A percentile compares a stretch with the other conserved stretches of the same genome.
Conservation (phyloP, 2,888 invertebrate genomes). For the Eupithecia pulchellata region DNA sequence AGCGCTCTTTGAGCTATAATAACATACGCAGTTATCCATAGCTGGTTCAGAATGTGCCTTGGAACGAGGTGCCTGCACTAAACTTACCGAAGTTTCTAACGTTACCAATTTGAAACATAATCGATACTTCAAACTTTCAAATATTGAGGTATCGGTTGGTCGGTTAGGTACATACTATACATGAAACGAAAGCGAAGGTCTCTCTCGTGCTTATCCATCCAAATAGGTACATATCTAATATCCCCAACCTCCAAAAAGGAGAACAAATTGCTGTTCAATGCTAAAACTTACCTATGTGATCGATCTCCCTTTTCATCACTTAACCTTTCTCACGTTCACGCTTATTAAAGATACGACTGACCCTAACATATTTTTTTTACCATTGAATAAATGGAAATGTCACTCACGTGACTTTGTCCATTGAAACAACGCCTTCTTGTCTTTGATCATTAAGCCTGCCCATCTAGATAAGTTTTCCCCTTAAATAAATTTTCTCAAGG, state of each 20-base stretch:
- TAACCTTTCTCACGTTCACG: conserved; percentile 20
- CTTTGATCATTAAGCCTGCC: too few relatives aligned
- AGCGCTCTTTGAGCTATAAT: too few relatives aligned
- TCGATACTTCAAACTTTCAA: not conserved
- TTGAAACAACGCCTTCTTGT: not conserved
- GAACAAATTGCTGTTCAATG: conserved; percentile 6
- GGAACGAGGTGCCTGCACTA: not conserved
- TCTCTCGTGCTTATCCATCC: not conserved
- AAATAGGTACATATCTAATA: not conserved
- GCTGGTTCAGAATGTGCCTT: not conserved
- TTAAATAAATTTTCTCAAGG: too few relatives aligned
- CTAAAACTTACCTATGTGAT: conserved; percentile 14
- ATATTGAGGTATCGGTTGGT: not conserved
- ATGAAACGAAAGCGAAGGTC: not conserved
- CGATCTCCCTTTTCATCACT: conserved; percentile 17
- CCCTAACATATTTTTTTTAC: conserved; percentile 13
- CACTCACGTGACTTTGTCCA: not conserved
- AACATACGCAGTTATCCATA: not conserved
- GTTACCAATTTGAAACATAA: not conserved
- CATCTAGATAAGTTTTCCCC: too few relatives aligned
- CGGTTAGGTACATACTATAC: not conserved
- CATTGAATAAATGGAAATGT: not conserved
- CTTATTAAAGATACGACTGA: conserved; percentile 11
- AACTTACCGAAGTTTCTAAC: not conserved
- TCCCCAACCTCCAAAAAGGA: conserved; percentile 14